Evolutionary conservation across 1,140 invertebrate genomes (phyloP), one percentile per base, ranked within the genome.

Genomic region (Epicauta chinensis): DNA sequence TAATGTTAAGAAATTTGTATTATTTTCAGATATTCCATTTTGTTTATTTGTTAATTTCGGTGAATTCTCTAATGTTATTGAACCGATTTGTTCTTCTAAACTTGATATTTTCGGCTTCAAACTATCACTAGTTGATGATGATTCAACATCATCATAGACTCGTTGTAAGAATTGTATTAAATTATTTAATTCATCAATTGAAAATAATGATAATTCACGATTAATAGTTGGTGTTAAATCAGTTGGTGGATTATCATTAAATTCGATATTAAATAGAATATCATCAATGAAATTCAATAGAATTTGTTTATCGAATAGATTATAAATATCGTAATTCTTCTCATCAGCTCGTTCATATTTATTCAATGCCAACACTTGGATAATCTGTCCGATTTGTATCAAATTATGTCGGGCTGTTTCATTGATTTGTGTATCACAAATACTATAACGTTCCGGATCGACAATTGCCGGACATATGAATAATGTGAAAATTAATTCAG

Each of bases 401-500:
- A 97, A 76, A 78, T 97, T 97, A 68, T 92, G 93, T 16, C 93
- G 73, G 3, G 91, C 91, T 30, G 94, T 82, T 56, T 91, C 82
- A 47, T 89, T 92, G 29, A 98, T 90, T n/a, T 91, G 89, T 1
- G 89, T 87, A 67, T 97, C 94, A 0, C 89, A 91, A 38, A 98
- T 91, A n/a, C 93, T 94, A 71, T 93, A 87, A 1, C 91, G 86
- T 72, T 98, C 95, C 0, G 96, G 95, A 75, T 97, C 93, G 16
- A 95, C 89, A 37, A 98, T 92, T 0, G 93, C 95, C 6, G 93
- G 93, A 66, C 95, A 98, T 51, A 98, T 91, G 60, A 97, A 97
- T 61, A 91, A 82, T 2, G 88, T 90, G 68, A 98, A 92, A 9
- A 98, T 85, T 13, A 98, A 74, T 68, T 98, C 94, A 0, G 90